Conservation (phyloP, 2,888 invertebrate genomes). For the Argyresthia albistria region DNA sequence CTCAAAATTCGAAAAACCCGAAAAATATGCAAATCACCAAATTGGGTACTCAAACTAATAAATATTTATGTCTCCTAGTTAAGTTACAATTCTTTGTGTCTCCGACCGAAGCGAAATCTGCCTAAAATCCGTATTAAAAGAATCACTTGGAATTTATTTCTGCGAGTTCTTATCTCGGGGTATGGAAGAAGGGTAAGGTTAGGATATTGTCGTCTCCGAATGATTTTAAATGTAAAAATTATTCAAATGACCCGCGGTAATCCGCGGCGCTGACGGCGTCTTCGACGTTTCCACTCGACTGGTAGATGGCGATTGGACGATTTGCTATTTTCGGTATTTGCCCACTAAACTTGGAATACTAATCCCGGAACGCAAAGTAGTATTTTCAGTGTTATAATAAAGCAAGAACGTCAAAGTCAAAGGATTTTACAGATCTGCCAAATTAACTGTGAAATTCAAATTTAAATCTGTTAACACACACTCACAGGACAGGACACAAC, state of each 20-base stretch:
- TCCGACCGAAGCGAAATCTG: constrained; percentile 57
- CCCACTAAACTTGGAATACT: too few species aligned
- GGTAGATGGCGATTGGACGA: constrained; percentile 24
- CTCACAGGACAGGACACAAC: too few species aligned
- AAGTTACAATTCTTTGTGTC: constrained; percentile 16
- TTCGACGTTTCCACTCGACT: constrained; percentile 41
- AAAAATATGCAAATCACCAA: too few species aligned
- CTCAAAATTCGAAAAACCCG: too few species aligned
- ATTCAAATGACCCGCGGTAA: constrained; percentile 47
- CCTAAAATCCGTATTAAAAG: constrained; percentile 72
- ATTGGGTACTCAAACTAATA: constrained; percentile 33
- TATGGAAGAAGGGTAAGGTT: constrained; percentile 59
- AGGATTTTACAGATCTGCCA: too few species aligned
- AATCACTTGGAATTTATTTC: constrained; percentile 71
- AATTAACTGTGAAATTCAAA: too few species aligned
- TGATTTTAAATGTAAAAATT: constrained; percentile 74
- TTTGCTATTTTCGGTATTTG: not conserved
- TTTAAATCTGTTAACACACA: too few species aligned
- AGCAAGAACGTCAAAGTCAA: too few species aligned
- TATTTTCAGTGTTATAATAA: too few species aligned
- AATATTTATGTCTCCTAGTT: constrained; percentile 45
- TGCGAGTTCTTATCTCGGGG: constrained; percentile 12
- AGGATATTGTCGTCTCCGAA: constrained; percentile 66
- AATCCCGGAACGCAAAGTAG: too few species aligned
- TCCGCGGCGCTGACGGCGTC: constrained; percentile 46